These are phyloP conservation scores for Hirudo medicinalis DNA, from an alignment of 1,140 invertebrate genomes.

Conservation along the genomic window DNA sequence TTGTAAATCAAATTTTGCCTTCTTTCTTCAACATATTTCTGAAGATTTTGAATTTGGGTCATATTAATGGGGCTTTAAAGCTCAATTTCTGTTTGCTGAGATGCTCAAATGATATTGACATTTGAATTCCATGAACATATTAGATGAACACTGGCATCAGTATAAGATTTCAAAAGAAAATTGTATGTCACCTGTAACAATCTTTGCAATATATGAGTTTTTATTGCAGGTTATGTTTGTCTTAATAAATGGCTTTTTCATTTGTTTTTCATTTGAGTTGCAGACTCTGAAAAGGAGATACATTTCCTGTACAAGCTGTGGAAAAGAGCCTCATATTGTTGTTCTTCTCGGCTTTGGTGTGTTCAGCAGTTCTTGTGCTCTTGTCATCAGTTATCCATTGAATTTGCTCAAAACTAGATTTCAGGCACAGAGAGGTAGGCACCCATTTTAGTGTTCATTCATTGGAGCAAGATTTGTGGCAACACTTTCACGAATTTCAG, in stretches of 20 bases:
- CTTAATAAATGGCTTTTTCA: neutral
- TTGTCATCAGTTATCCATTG: constrained; percentile 90
- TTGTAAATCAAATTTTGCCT: no score
- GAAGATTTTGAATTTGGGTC: no score
- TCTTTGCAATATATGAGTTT: no score
- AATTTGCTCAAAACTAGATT: constrained; percentile 84
- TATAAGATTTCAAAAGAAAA: no score
- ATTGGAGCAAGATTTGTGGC: neutral
- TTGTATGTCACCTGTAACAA: no score
- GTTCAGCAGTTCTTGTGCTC: constrained; percentile 79
- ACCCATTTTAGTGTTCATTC: neutral
- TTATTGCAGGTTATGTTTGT: no score
- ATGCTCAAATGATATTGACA: no score
- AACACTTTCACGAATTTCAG: neutral
- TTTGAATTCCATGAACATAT: no score
- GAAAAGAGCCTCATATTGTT: constrained; percentile 45
- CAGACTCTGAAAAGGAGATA: constrained; percentile 49
- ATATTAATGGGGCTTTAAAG: no score
- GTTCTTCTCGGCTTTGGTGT: constrained; percentile 79
- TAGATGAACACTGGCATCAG: no score
- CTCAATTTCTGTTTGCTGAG: no score
- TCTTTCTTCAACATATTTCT: no score
- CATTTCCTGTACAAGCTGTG: constrained; percentile 48
- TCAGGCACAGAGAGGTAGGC: constrained; percentile 60
- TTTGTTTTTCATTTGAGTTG: constrained; percentile 18